phyloP scores from a whole-genome alignment of 1,140 invertebrate genomes.

The Drosophila varians region DNA sequence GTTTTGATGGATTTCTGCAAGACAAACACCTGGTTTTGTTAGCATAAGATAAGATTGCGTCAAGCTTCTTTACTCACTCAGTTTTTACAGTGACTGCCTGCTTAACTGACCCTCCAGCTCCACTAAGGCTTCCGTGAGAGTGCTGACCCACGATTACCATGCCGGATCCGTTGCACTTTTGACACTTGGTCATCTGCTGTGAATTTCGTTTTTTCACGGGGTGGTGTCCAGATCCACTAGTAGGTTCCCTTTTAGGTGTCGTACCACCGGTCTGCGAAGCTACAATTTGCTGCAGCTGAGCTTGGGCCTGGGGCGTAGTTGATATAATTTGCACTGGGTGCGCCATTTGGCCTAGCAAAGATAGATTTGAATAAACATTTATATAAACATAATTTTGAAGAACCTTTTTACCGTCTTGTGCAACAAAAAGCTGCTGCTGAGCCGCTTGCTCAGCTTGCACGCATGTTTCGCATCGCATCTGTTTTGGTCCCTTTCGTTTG shows the following conservation, averaged over 20 bases:
- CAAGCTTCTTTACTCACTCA: slow-evolving; percentile 64
- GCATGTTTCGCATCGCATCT: slow-evolving; percentile 86
- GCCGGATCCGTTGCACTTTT: slow-evolving; percentile 93
- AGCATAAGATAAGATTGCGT: slow-evolving; percentile 24
- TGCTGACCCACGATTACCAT: slow-evolving; percentile 90
- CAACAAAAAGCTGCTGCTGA: slow-evolving; percentile 85
- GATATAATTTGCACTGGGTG: slow-evolving; percentile 78
- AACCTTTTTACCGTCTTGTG: slow-evolving; percentile 85
- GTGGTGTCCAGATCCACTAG: slow-evolving; percentile 86
- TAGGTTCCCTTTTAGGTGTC: slow-evolving; percentile 64
- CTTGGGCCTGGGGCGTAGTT: slow-evolving; percentile 73
- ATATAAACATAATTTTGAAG: background rate
- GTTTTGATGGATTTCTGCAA: slow-evolving; percentile 85
- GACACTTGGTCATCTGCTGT: slow-evolving; percentile 92
- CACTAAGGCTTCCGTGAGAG: slow-evolving; percentile 36
- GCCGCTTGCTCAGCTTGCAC: slow-evolving; percentile 85
- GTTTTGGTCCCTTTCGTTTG: slow-evolving; percentile 86
- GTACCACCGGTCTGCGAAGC: slow-evolving; percentile 67
- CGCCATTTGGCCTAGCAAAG: slow-evolving; percentile 61
- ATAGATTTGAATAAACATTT: background rate
- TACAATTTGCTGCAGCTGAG: slow-evolving; percentile 73
- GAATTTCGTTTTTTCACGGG: slow-evolving; percentile 92
- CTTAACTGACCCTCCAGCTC: slow-evolving; percentile 54
- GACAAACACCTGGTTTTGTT: slow-evolving; percentile 28
- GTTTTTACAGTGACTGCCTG: slow-evolving; percentile 67